These are phyloP conservation scores for Cassiopea andromeda DNA, from an alignment of 30 jellyfish, hydroid and myxozoan genomes.

Conservation along the genomic window DNA sequence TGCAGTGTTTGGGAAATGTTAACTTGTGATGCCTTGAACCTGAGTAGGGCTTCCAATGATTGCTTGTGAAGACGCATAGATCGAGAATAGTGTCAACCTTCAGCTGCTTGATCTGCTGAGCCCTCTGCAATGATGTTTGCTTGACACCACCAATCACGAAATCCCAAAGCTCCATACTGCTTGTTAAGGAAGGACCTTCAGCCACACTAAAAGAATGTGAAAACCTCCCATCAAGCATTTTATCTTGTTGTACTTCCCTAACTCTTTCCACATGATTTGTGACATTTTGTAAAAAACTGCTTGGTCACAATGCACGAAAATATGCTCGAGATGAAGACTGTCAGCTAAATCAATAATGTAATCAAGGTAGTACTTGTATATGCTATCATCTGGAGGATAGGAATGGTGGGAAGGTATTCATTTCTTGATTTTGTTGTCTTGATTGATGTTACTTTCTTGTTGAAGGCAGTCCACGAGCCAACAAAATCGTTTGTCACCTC, in stretches of 20 bases:
- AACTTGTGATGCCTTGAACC: conserved; percentile 46
- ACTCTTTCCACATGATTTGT: conserved; percentile 47
- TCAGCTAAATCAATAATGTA: conserved; percentile 65
- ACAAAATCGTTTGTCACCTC: conserved; percentile 40
- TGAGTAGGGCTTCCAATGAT: conserved; percentile 52
- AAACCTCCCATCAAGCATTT: conserved; percentile 61
- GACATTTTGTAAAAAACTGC: conserved; percentile 49
- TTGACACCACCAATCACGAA: conserved; percentile 52
- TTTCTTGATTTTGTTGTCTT: conserved; percentile 64
- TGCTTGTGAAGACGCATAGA: conserved; percentile 61
- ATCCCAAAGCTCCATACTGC: conserved; percentile 43
- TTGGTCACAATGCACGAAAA: conserved; percentile 64
- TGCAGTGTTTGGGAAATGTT: conserved; percentile 63
- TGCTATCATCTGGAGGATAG: conserved; percentile 60
- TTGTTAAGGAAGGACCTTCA: conserved; percentile 52
- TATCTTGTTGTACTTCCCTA: conserved; percentile 51
- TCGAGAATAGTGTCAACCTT: conserved; percentile 65
- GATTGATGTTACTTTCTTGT: conserved; percentile 60
- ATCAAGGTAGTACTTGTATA: conserved; percentile 65
- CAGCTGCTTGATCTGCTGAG: conserved; percentile 73
- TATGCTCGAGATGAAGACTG: conserved; percentile 65
- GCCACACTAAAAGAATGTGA: conserved; percentile 63
- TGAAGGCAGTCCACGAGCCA: conserved; percentile 64
- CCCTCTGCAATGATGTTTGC: conserved; percentile 66
- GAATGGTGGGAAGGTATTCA: conserved; percentile 64